Evolutionary conservation across 2,797 vertebrate genomes (phyloP).

Genomic region (Pantherophis alleghaniensis): DNA sequence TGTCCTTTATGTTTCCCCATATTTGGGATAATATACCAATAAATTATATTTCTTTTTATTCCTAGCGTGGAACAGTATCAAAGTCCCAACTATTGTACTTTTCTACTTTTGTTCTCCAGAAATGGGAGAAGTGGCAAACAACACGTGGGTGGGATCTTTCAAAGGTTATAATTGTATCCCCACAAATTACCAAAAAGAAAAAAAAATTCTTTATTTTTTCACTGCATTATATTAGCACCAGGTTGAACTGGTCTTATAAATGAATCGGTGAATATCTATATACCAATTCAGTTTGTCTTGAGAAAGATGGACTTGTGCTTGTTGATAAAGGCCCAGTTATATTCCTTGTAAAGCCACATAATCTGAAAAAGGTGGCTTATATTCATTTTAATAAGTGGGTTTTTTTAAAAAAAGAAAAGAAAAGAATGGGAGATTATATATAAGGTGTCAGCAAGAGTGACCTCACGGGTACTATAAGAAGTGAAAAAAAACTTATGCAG

Average conservation of each 20-base stretch:
- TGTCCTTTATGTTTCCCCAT: constrained; percentile 73
- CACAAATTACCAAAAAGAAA: constrained; percentile 1
- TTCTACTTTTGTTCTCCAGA: background rate
- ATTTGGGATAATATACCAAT: constrained; percentile 75
- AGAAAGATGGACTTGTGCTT: background rate
- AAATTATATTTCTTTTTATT: constrained; percentile 51
- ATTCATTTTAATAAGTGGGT: background rate
- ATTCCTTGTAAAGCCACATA: background rate
- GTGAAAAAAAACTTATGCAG: background rate
- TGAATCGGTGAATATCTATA: background rate
- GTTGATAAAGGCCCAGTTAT: background rate
- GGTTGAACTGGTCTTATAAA: background rate
- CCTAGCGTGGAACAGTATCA: background rate
- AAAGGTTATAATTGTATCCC: background rate
- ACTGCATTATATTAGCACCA: background rate
- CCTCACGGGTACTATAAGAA: background rate
- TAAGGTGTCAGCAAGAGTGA: background rate
- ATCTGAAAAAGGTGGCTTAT: background rate
- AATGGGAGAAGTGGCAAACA: background rate
- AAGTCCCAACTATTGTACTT: background rate
- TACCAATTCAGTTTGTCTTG: background rate
- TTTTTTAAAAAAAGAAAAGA: background rate
- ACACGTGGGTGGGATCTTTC: background rate
- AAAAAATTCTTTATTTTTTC: background rate
- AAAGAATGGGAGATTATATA: background rate